phyloP scores from a whole-genome alignment of 2,113 vertebrate species.

The Indicator indicator region DNA sequence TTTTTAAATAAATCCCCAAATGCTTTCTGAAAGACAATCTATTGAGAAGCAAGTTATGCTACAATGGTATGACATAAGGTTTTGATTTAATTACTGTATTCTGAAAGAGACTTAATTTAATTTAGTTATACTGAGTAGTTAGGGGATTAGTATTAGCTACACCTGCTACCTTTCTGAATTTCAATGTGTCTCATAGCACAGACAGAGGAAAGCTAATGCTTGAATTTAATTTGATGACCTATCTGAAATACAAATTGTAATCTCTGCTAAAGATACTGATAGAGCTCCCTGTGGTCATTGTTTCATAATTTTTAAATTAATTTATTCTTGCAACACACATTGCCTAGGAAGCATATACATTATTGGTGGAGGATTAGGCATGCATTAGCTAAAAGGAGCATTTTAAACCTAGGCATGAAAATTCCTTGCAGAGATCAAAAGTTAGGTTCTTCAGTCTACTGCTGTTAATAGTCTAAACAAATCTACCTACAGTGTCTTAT shows the following conservation, averaged over 20 bases:
- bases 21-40: not conserved
- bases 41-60: not conserved
- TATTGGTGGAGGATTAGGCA: not conserved
- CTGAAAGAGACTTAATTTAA: constrained; percentile 7
- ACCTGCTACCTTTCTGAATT: not conserved
- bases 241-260: not conserved
- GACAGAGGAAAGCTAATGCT: not conserved
- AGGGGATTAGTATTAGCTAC: not conserved
- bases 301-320: not conserved
- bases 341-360: not conserved
- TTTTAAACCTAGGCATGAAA: not conserved
- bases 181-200: not conserved
- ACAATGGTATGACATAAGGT: not conserved
- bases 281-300: not conserved
- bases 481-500: not conserved
- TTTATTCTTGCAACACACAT: not conserved
- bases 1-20: not conserved
- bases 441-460: no score
- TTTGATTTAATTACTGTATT: constrained; percentile 11
- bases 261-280: not conserved
- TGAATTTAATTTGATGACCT: not conserved
- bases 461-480: no score
- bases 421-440: not conserved
- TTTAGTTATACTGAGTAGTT: not conserved
- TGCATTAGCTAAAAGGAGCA: not conserved